Percentiles rank a stretch among this genome's conserved stretches.
Evolutionary conservation across 2,113 vertebrate species (phyloP).

Genomic region (Eurystomus gularis): DNA sequence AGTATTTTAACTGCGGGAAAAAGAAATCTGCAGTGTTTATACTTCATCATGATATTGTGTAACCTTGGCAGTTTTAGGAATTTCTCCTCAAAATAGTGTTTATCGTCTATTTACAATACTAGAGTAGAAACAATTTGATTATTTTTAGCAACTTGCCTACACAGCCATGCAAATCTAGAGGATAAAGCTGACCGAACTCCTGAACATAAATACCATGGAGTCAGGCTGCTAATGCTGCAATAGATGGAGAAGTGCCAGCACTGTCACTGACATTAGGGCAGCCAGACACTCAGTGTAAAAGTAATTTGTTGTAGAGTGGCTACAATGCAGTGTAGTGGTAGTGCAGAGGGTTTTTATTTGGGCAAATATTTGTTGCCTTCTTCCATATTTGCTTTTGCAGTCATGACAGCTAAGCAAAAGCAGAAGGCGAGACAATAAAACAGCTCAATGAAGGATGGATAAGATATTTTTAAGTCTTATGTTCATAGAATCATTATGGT

Average conservation of each 20-base stretch:
- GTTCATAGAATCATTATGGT: too few relatives aligned
- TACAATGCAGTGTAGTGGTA: background rate
- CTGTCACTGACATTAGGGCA: background rate
- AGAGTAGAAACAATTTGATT: background rate
- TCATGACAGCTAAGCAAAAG: background rate
- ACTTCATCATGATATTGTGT: background rate
- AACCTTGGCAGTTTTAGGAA: background rate
- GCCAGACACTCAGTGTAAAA: background rate
- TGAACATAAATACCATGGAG: background rate
- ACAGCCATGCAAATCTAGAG: background rate
- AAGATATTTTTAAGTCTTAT: background rate
- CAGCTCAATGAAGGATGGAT: background rate
- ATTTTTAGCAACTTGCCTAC: background rate
- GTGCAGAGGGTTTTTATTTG: background rate
- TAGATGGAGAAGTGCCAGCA: background rate
- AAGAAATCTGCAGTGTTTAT: background rate
- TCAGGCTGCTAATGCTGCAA: background rate
- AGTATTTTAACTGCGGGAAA: background rate
- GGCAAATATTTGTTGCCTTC: background rate
- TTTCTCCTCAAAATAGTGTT: background rate
- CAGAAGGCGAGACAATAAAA: background rate
- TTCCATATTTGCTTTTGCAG: background rate
- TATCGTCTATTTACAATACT: background rate
- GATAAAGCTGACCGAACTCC: background rate
- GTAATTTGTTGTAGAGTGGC: background rate